Evolutionary conservation across 2,113 vertebrate genomes (phyloP).

Genomic region (Salvelinus sp.): DNA sequence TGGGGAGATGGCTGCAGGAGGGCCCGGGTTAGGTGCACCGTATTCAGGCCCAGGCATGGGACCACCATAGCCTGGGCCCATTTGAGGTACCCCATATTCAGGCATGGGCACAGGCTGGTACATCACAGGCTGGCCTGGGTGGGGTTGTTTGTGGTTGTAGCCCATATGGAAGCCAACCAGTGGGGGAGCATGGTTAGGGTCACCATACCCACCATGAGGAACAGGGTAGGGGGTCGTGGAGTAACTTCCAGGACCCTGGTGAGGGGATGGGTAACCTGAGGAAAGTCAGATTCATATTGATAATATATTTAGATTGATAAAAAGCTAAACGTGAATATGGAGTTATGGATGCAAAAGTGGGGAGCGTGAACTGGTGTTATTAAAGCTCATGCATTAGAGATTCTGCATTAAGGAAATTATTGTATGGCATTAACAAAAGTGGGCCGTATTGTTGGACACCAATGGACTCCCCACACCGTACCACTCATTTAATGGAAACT

Average conservation of each 20-base stretch:
- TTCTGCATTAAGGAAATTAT: neutral
- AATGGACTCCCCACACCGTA: neutral
- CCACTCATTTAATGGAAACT: neutral
- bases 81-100: conserved; percentile 23
- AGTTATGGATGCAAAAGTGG: neutral
- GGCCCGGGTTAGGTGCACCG: neutral
- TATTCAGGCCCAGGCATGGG: conserved; percentile 20
- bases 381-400: neutral
- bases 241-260: conserved; percentile 60
- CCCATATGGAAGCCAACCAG: conserved; percentile 71
- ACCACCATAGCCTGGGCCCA: neutral
- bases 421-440: neutral
- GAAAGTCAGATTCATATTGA: neutral
- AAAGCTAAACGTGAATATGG: neutral
- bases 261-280: conserved; percentile 68
- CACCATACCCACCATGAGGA: conserved; percentile 55
- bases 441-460: neutral
- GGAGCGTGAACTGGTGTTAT: neutral
- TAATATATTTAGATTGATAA: no score
- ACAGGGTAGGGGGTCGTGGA: conserved; percentile 71
- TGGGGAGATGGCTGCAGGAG: conserved; percentile 33
- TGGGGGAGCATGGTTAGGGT: conserved; percentile 57
- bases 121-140: conserved; percentile 59
- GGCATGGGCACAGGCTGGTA: conserved; percentile 60
- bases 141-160: conserved; percentile 47